Conservation (phyloP, 35 echinoderm and acorn worm species). For the Ptychodera flava region DNA sequence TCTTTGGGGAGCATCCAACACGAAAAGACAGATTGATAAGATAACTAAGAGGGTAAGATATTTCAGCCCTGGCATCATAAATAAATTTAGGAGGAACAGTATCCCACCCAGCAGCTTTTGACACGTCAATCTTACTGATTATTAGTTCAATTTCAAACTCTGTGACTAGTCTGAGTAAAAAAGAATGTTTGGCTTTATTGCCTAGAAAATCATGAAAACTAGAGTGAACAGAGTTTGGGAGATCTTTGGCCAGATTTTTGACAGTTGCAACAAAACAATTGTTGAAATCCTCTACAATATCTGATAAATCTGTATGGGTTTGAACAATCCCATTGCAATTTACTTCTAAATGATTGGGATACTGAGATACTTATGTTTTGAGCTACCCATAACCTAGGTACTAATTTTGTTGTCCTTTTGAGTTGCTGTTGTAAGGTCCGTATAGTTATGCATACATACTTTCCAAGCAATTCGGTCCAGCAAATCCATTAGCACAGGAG, state of each 20-base stretch:
- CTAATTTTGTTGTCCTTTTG: no score
- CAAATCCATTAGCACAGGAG: neutral
- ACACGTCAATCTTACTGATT: neutral
- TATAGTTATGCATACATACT: no score
- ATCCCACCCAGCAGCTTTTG: slow-evolving; percentile 16
- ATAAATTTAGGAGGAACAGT: slow-evolving; percentile 4
- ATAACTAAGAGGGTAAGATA: slow-evolving; percentile 8
- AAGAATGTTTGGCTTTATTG: no score
- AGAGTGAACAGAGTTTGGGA: neutral
- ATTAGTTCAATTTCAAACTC: neutral
- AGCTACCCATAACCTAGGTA: neutral
- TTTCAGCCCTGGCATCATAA: neutral
- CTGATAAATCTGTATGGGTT: no score
- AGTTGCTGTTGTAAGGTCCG: no score
- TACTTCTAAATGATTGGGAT: neutral
- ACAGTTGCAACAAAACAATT: slow-evolving; percentile 4
- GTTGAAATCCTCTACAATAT: neutral
- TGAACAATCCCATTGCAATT: no score
- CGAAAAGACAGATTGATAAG: slow-evolving; percentile 9
- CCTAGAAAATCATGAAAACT: no score
- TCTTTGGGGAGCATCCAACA: slow-evolving; percentile 3
- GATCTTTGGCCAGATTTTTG: neutral
- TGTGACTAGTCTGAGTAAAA: neutral
- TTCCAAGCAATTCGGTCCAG: neutral
- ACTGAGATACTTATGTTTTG: neutral